Evolutionary conservation across 2,888 invertebrate genomes (phyloP), one percentile per base, ranked within the genome.

Genomic region (Lasius fuliginosus): DNA sequence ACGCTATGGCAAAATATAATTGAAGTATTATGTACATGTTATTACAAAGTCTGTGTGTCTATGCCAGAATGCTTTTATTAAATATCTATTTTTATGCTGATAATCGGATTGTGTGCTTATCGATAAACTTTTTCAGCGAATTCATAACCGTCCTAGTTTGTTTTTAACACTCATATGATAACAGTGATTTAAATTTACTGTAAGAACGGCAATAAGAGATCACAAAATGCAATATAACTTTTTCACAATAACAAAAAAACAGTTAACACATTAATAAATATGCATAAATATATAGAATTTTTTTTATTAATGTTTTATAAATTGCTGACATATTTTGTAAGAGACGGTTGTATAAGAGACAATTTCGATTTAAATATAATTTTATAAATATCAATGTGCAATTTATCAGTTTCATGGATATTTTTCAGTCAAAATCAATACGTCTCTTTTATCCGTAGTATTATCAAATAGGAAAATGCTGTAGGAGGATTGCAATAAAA

Each of bases 41-140:
- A 40, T 77, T 49, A 56, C 27, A 49, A 79, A 71, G 27, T 30
- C 18, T 18, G n/a, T n/a, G n/a, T n/a, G 3, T 30, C 12, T 33
- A 18, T 33, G 1, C 18, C 12, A 18, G 60, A 49, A 71, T 27
- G 71, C 36, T 60, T 33, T 81, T 49, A 71, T 36, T 81, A 81
- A 71, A 71, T 60, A 18, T 69, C 60, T 46, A 12, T 65, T 46
- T 81, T 60, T 11, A 27, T 15, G 12, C 12, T 62, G 33, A 36
- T 81, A 71, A 71, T 81, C 60, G 60, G 60, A 79, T 79, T 81
- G 60, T 27, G 36, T 3, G 27, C 12, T 71, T 36, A 62, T 71
- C 23, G 46, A 49, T 30, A 67, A 27, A 53, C 40, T 77, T 60
- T 49, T 56, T 23, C 33, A 12, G 1, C 15, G 15, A 3, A 81